These are phyloP conservation scores for Aptenodytes patagonicus DNA, from an alignment of 2,113 vertebrate species.

Conservation along the genomic window DNA sequence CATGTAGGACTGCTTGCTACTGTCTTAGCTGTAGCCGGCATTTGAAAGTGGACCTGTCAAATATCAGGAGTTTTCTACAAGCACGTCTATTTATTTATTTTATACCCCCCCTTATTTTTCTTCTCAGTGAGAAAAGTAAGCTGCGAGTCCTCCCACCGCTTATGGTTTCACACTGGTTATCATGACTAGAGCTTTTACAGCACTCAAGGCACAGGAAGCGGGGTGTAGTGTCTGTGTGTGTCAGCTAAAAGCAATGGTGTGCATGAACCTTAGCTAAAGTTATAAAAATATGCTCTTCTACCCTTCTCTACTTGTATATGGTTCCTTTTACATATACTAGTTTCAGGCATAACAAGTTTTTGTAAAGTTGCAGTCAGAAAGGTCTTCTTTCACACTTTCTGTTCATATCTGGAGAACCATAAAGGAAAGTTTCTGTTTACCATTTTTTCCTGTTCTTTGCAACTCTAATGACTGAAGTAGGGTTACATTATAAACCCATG, in stretches of 20 bases:
- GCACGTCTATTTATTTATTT: not conserved
- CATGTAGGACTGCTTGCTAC: not conserved
- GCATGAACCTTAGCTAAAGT: not conserved
- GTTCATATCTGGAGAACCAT: not conserved
- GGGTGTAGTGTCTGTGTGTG: not conserved
- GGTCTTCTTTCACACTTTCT: not conserved
- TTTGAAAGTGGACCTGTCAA: not conserved
- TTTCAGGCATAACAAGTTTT: not conserved
- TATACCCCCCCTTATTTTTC: not conserved
- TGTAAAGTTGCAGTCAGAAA: not conserved
- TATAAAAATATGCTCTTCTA: not conserved
- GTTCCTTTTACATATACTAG: not conserved
- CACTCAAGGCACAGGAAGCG: not conserved
- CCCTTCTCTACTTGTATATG: not conserved
- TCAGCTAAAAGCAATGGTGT: not conserved
- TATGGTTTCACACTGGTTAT: not conserved
- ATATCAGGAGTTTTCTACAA: not conserved
- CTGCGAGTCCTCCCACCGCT: not conserved
- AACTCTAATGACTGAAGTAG: not conserved
- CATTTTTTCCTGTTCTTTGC: not conserved
- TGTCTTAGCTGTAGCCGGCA: not conserved
- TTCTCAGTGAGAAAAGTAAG: not conserved
- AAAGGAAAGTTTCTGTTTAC: not conserved
- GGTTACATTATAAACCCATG: not conserved
- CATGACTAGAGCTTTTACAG: not conserved